Percentiles rank a stretch among this genome's conserved stretches.
Conservation (phyloP, 92 coral and sea anemone genomes). For the Anthopleura xanthogrammica region DNA sequence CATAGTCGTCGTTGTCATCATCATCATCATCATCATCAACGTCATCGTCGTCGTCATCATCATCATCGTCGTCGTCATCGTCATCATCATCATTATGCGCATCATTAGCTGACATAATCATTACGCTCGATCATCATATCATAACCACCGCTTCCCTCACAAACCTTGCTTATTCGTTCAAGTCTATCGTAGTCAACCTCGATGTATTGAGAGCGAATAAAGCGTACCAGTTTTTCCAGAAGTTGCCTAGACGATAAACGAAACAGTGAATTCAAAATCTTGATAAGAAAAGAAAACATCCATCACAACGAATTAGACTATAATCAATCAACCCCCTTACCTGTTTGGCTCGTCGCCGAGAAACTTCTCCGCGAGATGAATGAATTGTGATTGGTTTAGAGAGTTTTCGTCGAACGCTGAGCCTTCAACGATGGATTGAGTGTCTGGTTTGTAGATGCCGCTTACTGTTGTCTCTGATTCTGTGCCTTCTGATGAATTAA, state of each 20-base stretch:
- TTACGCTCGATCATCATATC: background rate
- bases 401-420: conserved; percentile 88
- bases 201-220: conserved; percentile 75
- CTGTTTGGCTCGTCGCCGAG: conserved; percentile 77
- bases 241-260: conserved; percentile 41
- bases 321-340: conserved; percentile 29
- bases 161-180: conserved; percentile 73
- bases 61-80: no score
- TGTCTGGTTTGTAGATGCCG: conserved; percentile 51
- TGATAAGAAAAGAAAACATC: background rate
- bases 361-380: conserved; percentile 81
- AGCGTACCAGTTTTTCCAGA: conserved; percentile 74
- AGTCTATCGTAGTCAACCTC: conserved; percentile 86
- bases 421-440: conserved; percentile 81
- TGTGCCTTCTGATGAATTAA: conserved; percentile 55
- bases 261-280: no score
- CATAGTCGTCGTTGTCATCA: no score
- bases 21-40: no score
- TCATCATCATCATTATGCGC: no score
- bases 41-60: no score
- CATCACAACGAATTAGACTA: background rate
- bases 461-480: conserved; percentile 53
- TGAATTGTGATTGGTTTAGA: conserved; percentile 86
- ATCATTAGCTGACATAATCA: no score
- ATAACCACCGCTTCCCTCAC: background rate